A percentile compares a stretch with the other conserved stretches of the same genome.
Conservation (phyloP, 2,888 invertebrate species). For the Agonum fuliginosum region DNA sequence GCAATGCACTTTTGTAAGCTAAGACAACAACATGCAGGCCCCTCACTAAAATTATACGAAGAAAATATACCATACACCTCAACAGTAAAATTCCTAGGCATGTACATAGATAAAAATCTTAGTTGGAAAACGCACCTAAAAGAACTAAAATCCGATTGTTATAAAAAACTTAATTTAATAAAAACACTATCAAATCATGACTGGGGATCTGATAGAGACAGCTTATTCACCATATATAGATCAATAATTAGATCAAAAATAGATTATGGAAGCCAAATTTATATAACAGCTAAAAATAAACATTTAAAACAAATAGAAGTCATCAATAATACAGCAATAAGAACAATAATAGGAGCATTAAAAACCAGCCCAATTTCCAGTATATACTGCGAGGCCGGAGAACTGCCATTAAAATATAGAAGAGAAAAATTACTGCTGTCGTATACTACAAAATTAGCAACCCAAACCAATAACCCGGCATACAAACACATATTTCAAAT, state of each 20-base stretch:
- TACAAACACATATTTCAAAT: no score
- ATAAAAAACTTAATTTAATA: background rate
- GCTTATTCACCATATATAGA: background rate
- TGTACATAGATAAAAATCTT: background rate
- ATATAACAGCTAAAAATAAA: background rate
- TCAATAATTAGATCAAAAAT: background rate
- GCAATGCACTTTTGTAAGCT: background rate
- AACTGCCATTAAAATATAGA: background rate
- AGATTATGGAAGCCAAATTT: background rate
- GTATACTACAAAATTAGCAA: no score
- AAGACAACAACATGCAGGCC: background rate
- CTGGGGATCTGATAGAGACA: background rate
- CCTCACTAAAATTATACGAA: background rate
- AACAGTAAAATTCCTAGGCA: background rate
- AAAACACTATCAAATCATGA: background rate
- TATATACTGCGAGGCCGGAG: background rate
- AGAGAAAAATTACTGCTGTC: no score
- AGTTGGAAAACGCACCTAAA: background rate
- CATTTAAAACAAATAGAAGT: background rate
- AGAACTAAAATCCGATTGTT: background rate
- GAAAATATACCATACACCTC: background rate
- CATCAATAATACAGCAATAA: background rate
- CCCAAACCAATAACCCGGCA: no score
- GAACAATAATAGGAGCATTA: background rate
- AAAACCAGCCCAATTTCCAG: constrained; percentile 1